Conservation (phyloP, 2,113 vertebrate genomes). For the Lepus americanus region DNA sequence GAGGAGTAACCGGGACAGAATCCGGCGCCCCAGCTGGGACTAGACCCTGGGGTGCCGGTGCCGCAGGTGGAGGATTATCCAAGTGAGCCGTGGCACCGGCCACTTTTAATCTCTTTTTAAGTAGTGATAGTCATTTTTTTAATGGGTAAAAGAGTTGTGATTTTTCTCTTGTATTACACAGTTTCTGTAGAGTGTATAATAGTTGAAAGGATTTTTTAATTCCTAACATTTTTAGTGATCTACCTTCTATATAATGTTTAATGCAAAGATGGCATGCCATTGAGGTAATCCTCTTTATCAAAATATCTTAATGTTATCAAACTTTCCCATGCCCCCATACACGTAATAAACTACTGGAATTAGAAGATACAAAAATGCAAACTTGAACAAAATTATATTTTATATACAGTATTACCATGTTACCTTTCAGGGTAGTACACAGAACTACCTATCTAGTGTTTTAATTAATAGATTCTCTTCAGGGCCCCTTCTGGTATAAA, state of each 20-base stretch:
- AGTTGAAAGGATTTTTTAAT: conserved; percentile 47
- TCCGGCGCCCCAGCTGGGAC: too few species aligned
- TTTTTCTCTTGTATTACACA: conserved; percentile 26
- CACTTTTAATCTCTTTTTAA: not conserved
- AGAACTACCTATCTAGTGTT: not conserved
- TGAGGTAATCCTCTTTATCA: not conserved
- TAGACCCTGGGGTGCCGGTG: too few species aligned
- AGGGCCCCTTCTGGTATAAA: conserved; percentile 41
- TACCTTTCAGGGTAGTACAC: not conserved
- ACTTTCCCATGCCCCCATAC: too few species aligned
- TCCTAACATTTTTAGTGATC: not conserved
- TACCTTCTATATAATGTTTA: conserved; percentile 1
- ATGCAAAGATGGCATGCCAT: not conserved
- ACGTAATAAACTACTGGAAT: conserved; percentile 7
- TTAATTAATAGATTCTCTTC: conserved; percentile 11
- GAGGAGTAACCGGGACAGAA: too few species aligned
- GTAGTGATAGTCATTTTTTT: not conserved
- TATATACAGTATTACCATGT: not conserved
- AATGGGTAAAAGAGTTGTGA: not conserved
- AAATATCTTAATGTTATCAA: not conserved
- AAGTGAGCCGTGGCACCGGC: too few species aligned
- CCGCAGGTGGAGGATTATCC: too few species aligned
- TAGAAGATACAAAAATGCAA: not conserved
- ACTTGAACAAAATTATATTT: conserved; percentile 8
- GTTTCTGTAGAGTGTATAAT: not conserved